Evolutionary conservation across 1,140 invertebrate genomes (phyloP).

Genomic region (Bombus impatiens): DNA sequence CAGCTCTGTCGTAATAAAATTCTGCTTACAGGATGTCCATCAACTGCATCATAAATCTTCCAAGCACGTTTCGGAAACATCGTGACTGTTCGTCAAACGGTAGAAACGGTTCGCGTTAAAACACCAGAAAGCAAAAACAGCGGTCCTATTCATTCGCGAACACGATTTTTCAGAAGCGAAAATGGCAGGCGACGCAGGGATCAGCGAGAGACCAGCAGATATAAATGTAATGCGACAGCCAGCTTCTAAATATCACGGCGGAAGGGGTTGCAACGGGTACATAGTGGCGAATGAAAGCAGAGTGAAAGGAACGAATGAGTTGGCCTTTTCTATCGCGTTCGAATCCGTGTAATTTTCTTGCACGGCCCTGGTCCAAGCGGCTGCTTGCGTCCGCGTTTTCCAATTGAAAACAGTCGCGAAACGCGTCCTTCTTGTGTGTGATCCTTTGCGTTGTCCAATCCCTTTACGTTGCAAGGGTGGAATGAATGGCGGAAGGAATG

Average conservation of each 20-base stretch:
- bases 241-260: slow-evolving; percentile 30
- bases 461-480: background rate
- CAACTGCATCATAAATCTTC: background rate
- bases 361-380: background rate
- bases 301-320: background rate
- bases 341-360: slow-evolving; percentile 21
- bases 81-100: background rate
- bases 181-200: background rate
- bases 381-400: slow-evolving; percentile 30
- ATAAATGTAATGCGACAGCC: slow-evolving; percentile 12
- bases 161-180: slow-evolving; percentile 18
- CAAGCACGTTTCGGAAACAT: background rate
- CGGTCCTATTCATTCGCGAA: background rate
- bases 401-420: slow-evolving; percentile 28
- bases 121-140: background rate
- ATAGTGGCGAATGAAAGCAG: background rate
- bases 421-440: background rate
- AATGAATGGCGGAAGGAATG: background rate
- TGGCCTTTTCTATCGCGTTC: background rate
- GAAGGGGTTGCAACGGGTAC: background rate
- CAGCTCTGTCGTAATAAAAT: background rate
- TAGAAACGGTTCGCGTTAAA: slow-evolving; percentile 9
- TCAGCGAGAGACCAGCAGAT: background rate
- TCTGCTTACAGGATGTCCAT: background rate
- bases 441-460: no score